Conservation (phyloP, 1,140 invertebrate species). For the Drosophila athabasca region DNA sequence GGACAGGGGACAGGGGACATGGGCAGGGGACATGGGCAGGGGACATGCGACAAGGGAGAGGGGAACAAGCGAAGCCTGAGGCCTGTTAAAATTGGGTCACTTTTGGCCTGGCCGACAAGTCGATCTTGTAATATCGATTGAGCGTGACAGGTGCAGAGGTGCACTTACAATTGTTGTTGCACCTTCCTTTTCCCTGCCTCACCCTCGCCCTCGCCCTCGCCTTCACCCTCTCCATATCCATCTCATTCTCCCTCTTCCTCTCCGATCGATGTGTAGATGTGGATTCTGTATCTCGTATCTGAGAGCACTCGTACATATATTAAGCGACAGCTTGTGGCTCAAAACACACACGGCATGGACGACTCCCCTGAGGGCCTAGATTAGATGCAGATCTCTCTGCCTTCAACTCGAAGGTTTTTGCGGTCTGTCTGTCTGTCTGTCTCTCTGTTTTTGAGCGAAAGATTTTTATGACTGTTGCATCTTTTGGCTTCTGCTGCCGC, state of each 20-base stretch:
- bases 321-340: slow-evolving; percentile 71
- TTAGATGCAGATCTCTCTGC: slow-evolving; percentile 66
- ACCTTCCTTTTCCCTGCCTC: slow-evolving; percentile 24
- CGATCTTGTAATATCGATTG: slow-evolving; percentile 73
- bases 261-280: slow-evolving; percentile 15
- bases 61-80: slow-evolving; percentile 11
- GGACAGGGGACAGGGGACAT: not conserved
- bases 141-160: slow-evolving; percentile 71
- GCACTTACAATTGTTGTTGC: slow-evolving; percentile 56
- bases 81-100: slow-evolving; percentile 71
- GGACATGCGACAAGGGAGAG: too few species aligned
- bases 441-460: slow-evolving; percentile 49
- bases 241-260: too few species aligned
- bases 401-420: slow-evolving; percentile 51
- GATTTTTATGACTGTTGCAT: slow-evolving; percentile 73
- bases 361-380: slow-evolving; percentile 72
- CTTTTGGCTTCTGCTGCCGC: slow-evolving; percentile 51
- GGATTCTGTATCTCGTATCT: slow-evolving; percentile 22
- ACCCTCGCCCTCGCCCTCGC: too few species aligned
- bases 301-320: too few species aligned
- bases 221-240: too few species aligned
- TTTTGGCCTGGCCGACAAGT: slow-evolving; percentile 47
- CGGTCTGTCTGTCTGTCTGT: slow-evolving; percentile 56
- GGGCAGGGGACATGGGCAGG: not conserved
- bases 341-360: slow-evolving; percentile 40